Evolutionary conservation across 92 coral and sea anemone genomes (phyloP), one percentile per base, ranked within the genome.

Genomic region (Phenganax marumi): DNA sequence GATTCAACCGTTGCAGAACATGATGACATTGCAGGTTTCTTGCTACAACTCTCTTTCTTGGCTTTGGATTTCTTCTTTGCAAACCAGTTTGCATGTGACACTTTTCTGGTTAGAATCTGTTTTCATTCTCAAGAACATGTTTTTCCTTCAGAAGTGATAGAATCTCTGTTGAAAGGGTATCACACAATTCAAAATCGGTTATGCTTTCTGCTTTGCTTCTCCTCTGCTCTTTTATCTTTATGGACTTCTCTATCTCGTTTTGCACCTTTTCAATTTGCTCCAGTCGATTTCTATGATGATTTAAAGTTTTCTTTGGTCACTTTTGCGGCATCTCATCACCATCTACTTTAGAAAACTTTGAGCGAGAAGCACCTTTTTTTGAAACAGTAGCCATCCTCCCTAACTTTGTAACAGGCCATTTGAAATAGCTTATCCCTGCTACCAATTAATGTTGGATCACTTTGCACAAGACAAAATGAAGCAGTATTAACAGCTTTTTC

Each of bases 191-290:
- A 16, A 60, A 60, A 16, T 60, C 19, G 1, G 4, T 62, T 60
- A 60, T 60, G 0, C 3, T 19, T 16, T 60, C 22, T 60, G 66
- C 66, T 60, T 60, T 60, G 66, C 66, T 60, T 19, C 66, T 60
- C 22, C 66, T 60, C 66, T 60, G 66, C 66, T 60, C 66, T 19
- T 60, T 60, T 60, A 60, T 60, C 19, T 60, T 60, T 10, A 60
- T 60, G 66, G 66, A 60, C 19, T 60, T 60, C 21, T 60, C 66
- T 60, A 19, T 60, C 24, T 60, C 66, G 66, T 60, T 60, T 60
- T 60, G 66, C 14, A 3, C 6, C 19, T 60, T 60, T 60, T 60
- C 66, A 60, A 60, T 10, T 60, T 60, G 17, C 24, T 60, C 66
- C 24, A 60, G 66, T 60, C 66, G 66, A 60, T 22, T 60, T 60